A percentile compares a stretch with the other conserved stretches of the same genome.
Conservation (phyloP, 1,140 invertebrate genomes). For the Zaprionus lachaisei region DNA sequence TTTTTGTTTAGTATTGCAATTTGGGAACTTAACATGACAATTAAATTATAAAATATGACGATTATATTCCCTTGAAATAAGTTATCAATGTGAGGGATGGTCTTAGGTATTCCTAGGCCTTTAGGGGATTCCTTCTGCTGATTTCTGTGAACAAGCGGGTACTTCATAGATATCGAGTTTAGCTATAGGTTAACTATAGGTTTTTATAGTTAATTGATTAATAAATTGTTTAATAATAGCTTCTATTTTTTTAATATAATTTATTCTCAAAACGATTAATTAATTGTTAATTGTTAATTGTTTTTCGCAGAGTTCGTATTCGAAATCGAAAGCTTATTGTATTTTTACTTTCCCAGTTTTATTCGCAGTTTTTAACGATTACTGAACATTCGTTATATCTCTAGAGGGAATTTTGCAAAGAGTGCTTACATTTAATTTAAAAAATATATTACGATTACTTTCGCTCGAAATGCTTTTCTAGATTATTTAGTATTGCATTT, state of each 20-base stretch:
- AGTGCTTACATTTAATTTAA: not conserved
- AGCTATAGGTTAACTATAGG: not conserved
- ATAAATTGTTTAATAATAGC: not conserved
- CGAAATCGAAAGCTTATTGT: conserved; percentile 1
- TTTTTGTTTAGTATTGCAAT: no score
- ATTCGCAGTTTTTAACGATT: not conserved
- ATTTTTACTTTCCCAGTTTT: not conserved
- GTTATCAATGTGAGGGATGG: no score
- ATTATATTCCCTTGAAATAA: no score
- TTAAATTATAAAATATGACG: no score
- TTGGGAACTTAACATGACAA: no score
- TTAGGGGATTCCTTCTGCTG: no score
- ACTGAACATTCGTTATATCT: not conserved
- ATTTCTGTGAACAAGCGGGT: no score
- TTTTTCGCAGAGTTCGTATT: not conserved
- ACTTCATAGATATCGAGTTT: not conserved
- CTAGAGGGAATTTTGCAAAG: not conserved
- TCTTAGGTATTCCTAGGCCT: no score
- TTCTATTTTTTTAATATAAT: not conserved
- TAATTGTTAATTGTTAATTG: no score
- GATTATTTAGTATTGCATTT: not conserved
- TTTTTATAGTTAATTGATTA: not conserved
- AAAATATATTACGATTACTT: no score
- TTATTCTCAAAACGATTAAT: no score
- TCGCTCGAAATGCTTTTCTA: not conserved